phyloP scores from a whole-genome alignment of 1,140 invertebrate genomes.

The Anthonomus grandis region DNA sequence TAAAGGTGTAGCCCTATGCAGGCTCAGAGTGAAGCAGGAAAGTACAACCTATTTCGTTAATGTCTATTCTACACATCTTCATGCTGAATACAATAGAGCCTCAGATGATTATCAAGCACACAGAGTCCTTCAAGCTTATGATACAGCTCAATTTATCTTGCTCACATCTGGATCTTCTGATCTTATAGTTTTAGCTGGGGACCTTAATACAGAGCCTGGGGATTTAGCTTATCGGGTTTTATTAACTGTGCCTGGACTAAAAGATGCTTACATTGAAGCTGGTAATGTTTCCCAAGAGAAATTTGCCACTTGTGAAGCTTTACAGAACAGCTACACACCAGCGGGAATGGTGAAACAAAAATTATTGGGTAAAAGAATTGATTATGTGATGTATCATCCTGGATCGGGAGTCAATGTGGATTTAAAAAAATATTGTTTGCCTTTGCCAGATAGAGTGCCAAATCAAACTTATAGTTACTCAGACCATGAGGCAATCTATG shows the following conservation, averaged over 20 bases:
- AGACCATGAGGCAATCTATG: slow-evolving; percentile 84
- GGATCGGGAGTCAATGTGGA: slow-evolving; percentile 56
- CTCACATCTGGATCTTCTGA: slow-evolving; percentile 76
- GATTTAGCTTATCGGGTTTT: slow-evolving; percentile 77
- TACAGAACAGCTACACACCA: slow-evolving; percentile 79
- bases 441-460: slow-evolving; percentile 71
- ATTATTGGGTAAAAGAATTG: slow-evolving; percentile 82
- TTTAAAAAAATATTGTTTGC: slow-evolving; percentile 62
- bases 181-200: slow-evolving; percentile 82
- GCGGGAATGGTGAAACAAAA: slow-evolving; percentile 52
- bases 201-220: slow-evolving; percentile 86
- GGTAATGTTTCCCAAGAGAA: slow-evolving; percentile 23
- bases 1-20: slow-evolving; percentile 90
- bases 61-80: slow-evolving; percentile 90
- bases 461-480: slow-evolving; percentile 71
- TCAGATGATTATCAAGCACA: slow-evolving; percentile 89
- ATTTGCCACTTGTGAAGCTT: slow-evolving; percentile 73
- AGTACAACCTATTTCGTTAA: slow-evolving; percentile 65
- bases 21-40: slow-evolving; percentile 57
- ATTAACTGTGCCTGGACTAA: slow-evolving; percentile 53
- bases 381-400: slow-evolving; percentile 79
- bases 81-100: slow-evolving; percentile 88
- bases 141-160: slow-evolving; percentile 89
- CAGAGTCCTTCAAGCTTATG: slow-evolving; percentile 87
- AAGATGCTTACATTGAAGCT: slow-evolving; percentile 36